Conservation (phyloP, 2,113 vertebrate genomes). For the Crotalus viridis region DNA sequence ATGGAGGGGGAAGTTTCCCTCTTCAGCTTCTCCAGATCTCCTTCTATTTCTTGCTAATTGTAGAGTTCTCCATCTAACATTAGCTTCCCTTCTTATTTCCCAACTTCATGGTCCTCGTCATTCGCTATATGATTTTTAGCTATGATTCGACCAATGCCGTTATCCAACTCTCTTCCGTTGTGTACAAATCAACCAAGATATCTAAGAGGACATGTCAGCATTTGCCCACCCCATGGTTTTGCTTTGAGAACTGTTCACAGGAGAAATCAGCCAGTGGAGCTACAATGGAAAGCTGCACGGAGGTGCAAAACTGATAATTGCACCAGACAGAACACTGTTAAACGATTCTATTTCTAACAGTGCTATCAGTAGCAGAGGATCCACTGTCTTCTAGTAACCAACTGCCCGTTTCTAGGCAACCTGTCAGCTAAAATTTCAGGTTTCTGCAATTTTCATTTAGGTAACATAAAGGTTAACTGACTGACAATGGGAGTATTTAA, state of each 20-base stretch:
- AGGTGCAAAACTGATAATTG: constrained; percentile 44
- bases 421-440: constrained; percentile 69
- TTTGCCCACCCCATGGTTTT: no score
- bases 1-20: background rate
- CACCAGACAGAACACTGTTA: constrained; percentile 7
- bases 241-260: background rate
- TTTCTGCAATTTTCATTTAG: constrained; percentile 77
- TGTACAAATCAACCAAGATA: background rate
- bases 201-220: background rate
- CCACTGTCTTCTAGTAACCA: constrained; percentile 69
- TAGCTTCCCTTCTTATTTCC: background rate
- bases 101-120: background rate
- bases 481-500: constrained; percentile 71
- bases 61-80: background rate
- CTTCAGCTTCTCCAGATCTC: background rate
- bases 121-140: background rate
- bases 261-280: background rate
- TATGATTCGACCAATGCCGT: background rate
- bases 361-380: constrained; percentile 60
- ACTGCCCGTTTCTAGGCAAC: constrained; percentile 74
- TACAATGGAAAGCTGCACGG: constrained; percentile 9
- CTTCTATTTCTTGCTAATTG: background rate
- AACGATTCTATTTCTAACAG: constrained; percentile 58
- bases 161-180: no score
- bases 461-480: constrained; percentile 77